Base-by-base conservation (phyloP, 2,797 vertebrate species). In the Lycodopsis pacificus region DNA sequence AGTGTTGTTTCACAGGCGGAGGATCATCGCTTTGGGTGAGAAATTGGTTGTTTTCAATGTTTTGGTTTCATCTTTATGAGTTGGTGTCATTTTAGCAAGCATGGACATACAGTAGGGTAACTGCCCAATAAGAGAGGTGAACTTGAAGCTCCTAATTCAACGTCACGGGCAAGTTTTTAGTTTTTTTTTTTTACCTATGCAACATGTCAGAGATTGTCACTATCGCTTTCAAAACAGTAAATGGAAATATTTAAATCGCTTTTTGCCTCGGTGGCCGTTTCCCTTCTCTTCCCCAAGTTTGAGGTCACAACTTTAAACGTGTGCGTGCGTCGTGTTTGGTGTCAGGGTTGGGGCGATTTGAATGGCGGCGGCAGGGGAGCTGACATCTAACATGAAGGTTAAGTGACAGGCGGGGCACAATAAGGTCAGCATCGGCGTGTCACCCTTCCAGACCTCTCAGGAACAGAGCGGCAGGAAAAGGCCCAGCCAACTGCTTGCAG, bases 401-500 rank as follows among this genome's bases (percentile, higher is more conserved):
- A 95, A 95, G 93, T 95, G 94, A 94, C 94, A 94, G 89, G 82
- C 87, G 81, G 93, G 94, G 94, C 93, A 94, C 91, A 89, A 89
- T 86, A 89, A 92, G 95, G 95, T 95, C 94, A 95, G 81, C 86
- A 68, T 91, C 88, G 80, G 86, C 89, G 86, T 89, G 93, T 93
- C 93, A 91, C 89, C 92, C 93, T 92, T 92, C 90, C 91, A 94
- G 93, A 93, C 93, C 92, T 91, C 93, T 94, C 91, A 90, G 88
- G 87, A 93, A 83, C 89, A 86, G 86, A 88, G 88, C 82, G 79
- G 88, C 91, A 90, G 91, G 91, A 94, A 93, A 91, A 93, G 91
- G 90, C 91, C 82, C 86, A 85, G 87, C 94, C 94, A 95, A 96
- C 91, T 94, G 93, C 94, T 96, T 94, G 86, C 95, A 96, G 95